A percentile compares a stretch with the other conserved stretches of the same genome.
These are phyloP conservation scores for Trachelus troglodyta DNA, from an alignment of 2,888 invertebrate species.

Conservation along the genomic window DNA sequence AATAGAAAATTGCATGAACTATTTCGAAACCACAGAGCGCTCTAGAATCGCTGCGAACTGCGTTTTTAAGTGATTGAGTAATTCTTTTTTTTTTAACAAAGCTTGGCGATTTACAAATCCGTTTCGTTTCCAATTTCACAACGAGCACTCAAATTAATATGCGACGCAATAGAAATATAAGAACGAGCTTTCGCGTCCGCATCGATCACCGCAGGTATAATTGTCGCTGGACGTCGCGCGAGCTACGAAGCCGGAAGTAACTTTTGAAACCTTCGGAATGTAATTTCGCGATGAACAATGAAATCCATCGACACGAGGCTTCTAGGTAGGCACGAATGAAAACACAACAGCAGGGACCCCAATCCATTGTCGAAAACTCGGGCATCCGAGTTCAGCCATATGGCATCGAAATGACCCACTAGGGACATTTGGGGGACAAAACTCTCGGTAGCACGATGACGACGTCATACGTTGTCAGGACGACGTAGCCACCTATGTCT, in stretches of 20 bases:
- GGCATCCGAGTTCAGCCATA: conserved; percentile 45
- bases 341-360: conserved; percentile 9
- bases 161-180: not conserved
- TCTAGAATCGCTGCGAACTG: not conserved
- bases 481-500: not conserved
- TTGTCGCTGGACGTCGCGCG: not conserved
- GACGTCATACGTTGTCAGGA: not conserved
- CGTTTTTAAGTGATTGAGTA: not conserved
- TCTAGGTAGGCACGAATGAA: not conserved
- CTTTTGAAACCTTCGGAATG: not conserved
- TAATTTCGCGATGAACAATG: not conserved
- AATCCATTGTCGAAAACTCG: conserved; percentile 44
- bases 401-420: conserved; percentile 51
- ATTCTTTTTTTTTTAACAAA: not conserved
- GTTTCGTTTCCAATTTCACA: not conserved
- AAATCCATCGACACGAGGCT: not conserved
- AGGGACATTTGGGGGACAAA: conserved; percentile 6
- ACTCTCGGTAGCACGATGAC: not conserved
- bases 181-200: not conserved
- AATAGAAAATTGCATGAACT: not conserved
- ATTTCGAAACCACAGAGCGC: not conserved
- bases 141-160: not conserved
- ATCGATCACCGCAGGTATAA: not conserved
- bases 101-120: not conserved
- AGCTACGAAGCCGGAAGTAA: not conserved